Evolutionary conservation across 2,113 vertebrate species (phyloP).

Genomic region (Rhinoderma darwinii): DNA sequence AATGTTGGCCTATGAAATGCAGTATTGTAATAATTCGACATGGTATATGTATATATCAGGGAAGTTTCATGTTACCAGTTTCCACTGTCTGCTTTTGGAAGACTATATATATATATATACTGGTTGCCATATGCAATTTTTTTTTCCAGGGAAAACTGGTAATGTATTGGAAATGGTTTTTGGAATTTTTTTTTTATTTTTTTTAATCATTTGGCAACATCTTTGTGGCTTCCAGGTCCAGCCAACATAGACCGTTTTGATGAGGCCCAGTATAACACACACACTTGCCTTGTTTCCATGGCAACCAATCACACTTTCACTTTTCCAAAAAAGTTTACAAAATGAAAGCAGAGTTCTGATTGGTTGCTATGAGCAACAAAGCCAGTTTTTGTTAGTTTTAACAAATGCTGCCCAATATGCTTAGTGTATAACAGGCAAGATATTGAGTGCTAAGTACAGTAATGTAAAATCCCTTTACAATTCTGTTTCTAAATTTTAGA

Average conservation of each 20-base stretch:
- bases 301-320: too few relatives aligned
- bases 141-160: too few relatives aligned
- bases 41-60: background rate
- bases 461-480: background rate
- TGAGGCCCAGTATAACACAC: too few relatives aligned
- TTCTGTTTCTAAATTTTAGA: background rate
- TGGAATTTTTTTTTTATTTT: background rate
- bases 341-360: too few relatives aligned
- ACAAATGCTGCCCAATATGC: background rate
- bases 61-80: background rate
- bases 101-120: too few relatives aligned
- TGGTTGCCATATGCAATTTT: background rate
- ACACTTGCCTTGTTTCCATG: too few relatives aligned
- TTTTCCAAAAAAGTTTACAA: too few relatives aligned
- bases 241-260: too few relatives aligned
- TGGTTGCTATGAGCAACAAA: too few relatives aligned
- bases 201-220: background rate
- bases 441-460: background rate
- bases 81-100: background rate
- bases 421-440: background rate
- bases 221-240: background rate
- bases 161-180: too few relatives aligned
- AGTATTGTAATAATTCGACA: slow-evolving; percentile 22
- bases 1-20: background rate
- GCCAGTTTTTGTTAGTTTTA: background rate